phyloP scores from a whole-genome alignment of 2,888 invertebrate species.

The Eupsilia transversa region DNA sequence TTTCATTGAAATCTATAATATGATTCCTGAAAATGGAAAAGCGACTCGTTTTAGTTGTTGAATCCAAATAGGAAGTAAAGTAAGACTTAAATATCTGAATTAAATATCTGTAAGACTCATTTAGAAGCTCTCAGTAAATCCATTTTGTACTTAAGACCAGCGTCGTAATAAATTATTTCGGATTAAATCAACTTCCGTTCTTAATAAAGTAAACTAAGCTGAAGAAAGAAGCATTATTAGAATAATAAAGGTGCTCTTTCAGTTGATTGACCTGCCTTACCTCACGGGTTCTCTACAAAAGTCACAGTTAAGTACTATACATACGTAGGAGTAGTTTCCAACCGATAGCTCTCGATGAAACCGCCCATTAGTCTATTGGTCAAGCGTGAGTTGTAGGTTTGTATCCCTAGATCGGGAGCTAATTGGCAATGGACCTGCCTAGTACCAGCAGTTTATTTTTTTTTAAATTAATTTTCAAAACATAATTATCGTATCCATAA shows the following conservation, averaged over 20 bases:
- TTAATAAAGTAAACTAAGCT: slow-evolving; percentile 46
- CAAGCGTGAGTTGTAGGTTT: slow-evolving; percentile 20
- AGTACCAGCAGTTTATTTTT: too few relatives aligned
- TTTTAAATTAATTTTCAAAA: too few relatives aligned
- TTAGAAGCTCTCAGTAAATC: slow-evolving; percentile 44
- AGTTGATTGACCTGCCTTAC: background rate
- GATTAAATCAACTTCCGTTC: slow-evolving; percentile 53
- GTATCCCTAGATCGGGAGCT: slow-evolving; percentile 1
- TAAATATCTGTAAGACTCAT: slow-evolving; percentile 55
- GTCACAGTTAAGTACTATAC: background rate
- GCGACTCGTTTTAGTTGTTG: background rate
- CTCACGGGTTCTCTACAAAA: background rate
- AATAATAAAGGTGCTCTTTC: slow-evolving; percentile 37
- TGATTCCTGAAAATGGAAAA: background rate
- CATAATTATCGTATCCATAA: background rate
- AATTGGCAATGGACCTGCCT: background rate
- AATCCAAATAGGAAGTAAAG: slow-evolving; percentile 10
- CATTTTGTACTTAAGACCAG: slow-evolving; percentile 52
- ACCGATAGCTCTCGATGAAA: slow-evolving; percentile 16
- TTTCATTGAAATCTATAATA: background rate
- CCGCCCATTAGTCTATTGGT: slow-evolving; percentile 27
- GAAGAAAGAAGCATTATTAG: slow-evolving; percentile 25
- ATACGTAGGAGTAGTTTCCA: slow-evolving; percentile 14
- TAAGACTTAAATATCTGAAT: slow-evolving; percentile 49
- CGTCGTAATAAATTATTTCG: slow-evolving; percentile 49